Conservation (phyloP, 2,888 invertebrate species). For the Oscheius sp. region DNA sequence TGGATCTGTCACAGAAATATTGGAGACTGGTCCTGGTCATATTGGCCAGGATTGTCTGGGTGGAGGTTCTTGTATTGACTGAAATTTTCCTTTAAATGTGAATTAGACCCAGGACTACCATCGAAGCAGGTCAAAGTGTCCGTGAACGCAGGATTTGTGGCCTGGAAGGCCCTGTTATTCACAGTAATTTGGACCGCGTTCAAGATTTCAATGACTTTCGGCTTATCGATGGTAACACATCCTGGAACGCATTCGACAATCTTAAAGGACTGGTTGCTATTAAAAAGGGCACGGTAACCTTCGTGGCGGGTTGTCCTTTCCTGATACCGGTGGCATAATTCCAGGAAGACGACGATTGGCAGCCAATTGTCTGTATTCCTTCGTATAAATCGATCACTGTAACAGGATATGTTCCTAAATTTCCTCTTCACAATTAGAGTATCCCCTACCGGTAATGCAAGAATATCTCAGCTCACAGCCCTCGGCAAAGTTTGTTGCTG, state of each 20-base stretch:
- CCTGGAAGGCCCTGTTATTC: too few relatives aligned
- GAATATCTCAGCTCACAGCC: not conserved
- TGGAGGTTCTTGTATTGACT: too few relatives aligned
- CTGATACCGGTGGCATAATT: not conserved
- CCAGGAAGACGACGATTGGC: not conserved
- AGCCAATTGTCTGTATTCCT: not conserved
- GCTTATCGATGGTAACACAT: not conserved
- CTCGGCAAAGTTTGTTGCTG: not conserved
- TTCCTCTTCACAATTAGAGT: too few relatives aligned
- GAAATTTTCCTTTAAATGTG: too few relatives aligned
- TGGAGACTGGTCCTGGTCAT: too few relatives aligned
- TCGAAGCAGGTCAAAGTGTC: too few relatives aligned
- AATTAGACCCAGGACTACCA: too few relatives aligned
- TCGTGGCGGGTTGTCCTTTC: not conserved
- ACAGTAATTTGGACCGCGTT: not conserved
- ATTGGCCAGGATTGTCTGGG: too few relatives aligned
- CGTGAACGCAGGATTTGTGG: too few relatives aligned
- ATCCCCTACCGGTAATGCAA: not conserved
- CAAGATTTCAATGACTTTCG: not conserved
- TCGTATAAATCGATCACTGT: not conserved
- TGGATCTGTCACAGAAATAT: too few relatives aligned
- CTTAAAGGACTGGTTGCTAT: not conserved
- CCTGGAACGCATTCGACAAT: not conserved
- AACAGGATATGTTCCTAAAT: constrained; percentile 10
- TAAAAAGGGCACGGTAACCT: not conserved